A percentile compares a stretch with the other conserved stretches of the same genome.
phyloP scores from a whole-genome alignment of 2,113 vertebrate genomes.

The Chloropsis hardwickii region DNA sequence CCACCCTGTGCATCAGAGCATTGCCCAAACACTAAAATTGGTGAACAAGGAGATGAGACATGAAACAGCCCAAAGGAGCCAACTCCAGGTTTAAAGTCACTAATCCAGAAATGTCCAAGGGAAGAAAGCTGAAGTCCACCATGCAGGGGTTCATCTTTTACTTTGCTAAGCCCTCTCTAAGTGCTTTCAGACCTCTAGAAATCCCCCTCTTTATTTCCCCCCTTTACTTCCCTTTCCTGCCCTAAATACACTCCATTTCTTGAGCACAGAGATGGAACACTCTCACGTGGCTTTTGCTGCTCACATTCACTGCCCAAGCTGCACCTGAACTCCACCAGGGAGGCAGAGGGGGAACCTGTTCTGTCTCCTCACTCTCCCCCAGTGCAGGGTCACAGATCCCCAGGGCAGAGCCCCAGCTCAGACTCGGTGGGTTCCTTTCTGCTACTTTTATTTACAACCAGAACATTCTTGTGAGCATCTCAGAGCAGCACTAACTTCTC shows the following conservation, averaged over 20 bases:
- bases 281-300: not conserved
- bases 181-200: not conserved
- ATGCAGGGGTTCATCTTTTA: not conserved
- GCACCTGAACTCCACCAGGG: no score
- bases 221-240: not conserved
- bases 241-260: not conserved
- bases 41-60: not conserved
- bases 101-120: not conserved
- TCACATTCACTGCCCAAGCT: not conserved
- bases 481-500: not conserved
- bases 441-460: not conserved
- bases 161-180: accelerated
- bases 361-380: not conserved
- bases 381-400: not conserved
- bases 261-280: accelerated
- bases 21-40: not conserved
- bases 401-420: not conserved
- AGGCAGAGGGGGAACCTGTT: not conserved
- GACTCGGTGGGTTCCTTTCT: not conserved
- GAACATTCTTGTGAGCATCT: accelerated
- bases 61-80: not conserved
- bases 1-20: not conserved
- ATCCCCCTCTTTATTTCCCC: not conserved
- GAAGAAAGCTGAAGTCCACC: not conserved
- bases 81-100: not conserved